These are phyloP conservation scores for Heterohyrax brucei DNA, from an alignment of 2,797 vertebrate genomes.

Conservation along the genomic window DNA sequence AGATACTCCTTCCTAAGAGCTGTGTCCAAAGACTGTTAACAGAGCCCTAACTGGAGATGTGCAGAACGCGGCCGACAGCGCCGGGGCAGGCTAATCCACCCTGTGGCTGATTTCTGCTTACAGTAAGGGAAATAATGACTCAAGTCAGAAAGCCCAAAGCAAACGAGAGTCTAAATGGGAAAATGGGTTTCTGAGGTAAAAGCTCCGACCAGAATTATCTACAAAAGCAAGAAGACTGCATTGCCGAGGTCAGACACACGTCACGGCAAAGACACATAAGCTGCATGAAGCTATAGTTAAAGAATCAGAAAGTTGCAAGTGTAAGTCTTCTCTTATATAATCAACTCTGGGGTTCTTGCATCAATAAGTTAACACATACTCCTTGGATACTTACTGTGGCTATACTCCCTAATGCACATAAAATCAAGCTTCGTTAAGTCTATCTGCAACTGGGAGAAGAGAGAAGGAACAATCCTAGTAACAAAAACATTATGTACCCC, in stretches of 20 bases:
- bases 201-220: constrained; percentile 62
- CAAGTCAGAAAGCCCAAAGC: constrained; percentile 55
- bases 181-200: constrained; percentile 59
- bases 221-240: constrained; percentile 53
- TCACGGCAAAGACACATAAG: constrained; percentile 64
- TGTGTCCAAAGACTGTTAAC: constrained; percentile 21
- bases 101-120: constrained; percentile 61
- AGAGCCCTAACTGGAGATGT: constrained; percentile 28
- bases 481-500: constrained; percentile 50
- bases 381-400: neutral
- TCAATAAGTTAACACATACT: constrained; percentile 58
- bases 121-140: constrained; percentile 57
- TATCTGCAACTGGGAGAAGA: constrained; percentile 30
- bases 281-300: constrained; percentile 34
- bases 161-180: constrained; percentile 59
- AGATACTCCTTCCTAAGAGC: neutral
- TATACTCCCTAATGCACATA: constrained; percentile 36
- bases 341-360: constrained; percentile 20
- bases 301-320: constrained; percentile 33
- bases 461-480: neutral
- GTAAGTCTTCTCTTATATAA: constrained; percentile 49
- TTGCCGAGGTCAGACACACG: neutral
- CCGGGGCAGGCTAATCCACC: constrained; percentile 20
- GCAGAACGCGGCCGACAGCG: constrained; percentile 49
- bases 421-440: constrained; percentile 17